A percentile compares a stretch with the other conserved stretches of the same genome.
phyloP scores from a whole-genome alignment of 2,888 invertebrate genomes.

The Conops quadrifasciatus region DNA sequence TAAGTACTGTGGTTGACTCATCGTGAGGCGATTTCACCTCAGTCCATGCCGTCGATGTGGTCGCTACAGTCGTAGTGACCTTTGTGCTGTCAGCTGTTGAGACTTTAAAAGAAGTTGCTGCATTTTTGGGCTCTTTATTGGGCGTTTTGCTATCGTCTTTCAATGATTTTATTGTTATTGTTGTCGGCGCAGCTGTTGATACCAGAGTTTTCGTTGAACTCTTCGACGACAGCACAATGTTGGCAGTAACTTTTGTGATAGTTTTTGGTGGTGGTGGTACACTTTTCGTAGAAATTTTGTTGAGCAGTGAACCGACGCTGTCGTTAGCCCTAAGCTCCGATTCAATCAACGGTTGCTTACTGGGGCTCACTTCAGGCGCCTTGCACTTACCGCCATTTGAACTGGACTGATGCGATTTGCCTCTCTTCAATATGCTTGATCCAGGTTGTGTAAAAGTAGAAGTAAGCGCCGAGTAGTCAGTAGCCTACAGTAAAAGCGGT shows the following conservation, averaged over 20 bases:
- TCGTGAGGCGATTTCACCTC: too few species aligned
- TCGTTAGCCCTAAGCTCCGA: constrained; percentile 49
- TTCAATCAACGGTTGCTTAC: constrained; percentile 56
- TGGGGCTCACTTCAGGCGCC: constrained; percentile 50
- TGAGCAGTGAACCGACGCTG: constrained; percentile 50
- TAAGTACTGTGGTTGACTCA: too few species aligned
- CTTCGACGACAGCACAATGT: constrained; percentile 29
- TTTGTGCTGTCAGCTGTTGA: constrained; percentile 37
- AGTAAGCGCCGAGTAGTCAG: constrained; percentile 61
- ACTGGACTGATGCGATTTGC: constrained; percentile 45
- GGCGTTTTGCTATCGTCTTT: too few species aligned
- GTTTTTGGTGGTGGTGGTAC: not conserved
- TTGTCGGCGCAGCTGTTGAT: constrained; percentile 29
- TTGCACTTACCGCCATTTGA: constrained; percentile 44
- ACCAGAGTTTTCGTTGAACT: constrained; percentile 17
- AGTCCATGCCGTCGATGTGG: too few species aligned
- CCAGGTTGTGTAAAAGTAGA: constrained; percentile 53
- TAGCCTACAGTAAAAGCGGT: constrained; percentile 50
- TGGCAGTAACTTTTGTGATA: constrained; percentile 36
- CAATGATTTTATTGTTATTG: constrained; percentile 36
- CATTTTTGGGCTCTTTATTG: too few species aligned
- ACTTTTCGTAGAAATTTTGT: constrained; percentile 41
- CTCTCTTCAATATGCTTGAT: constrained; percentile 66
- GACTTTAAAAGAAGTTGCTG: too few species aligned
- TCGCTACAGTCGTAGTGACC: constrained; percentile 5